Evolutionary conservation across 2,797 vertebrate genomes (phyloP).

Genomic region (Allenopithecus nigroviridis): DNA sequence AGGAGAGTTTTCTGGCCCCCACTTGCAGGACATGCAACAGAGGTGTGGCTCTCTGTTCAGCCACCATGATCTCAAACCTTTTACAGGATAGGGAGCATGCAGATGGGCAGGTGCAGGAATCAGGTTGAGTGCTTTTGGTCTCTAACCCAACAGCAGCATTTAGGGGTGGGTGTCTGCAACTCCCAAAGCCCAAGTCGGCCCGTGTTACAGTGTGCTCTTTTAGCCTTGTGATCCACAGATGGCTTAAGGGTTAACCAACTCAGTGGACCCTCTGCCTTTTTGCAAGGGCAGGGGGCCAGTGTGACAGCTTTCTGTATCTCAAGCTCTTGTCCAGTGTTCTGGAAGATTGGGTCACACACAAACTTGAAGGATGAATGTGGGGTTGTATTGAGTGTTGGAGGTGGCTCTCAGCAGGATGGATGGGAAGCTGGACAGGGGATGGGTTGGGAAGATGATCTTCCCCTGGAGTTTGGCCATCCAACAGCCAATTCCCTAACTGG

Average conservation of each 20-base stretch:
- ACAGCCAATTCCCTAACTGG: background rate
- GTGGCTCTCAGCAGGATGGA: background rate
- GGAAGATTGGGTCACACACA: background rate
- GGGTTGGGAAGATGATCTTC: background rate
- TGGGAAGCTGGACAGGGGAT: background rate
- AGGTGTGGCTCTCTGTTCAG: background rate
- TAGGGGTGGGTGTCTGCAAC: background rate
- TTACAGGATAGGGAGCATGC: background rate
- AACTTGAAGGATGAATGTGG: background rate
- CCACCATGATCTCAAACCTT: background rate
- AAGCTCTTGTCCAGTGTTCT: background rate
- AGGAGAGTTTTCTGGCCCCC: background rate
- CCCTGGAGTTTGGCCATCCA: background rate
- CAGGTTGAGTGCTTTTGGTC: background rate
- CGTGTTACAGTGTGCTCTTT: background rate
- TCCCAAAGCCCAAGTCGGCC: background rate
- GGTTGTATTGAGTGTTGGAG: background rate
- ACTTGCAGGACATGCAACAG: background rate
- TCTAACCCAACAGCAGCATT: background rate
- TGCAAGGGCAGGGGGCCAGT: background rate
- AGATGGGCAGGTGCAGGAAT: background rate
- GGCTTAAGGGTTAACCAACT: background rate
- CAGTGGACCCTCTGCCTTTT: background rate
- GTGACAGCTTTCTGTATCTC: background rate
- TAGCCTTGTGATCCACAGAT: background rate